phyloP scores from a whole-genome alignment of 2,888 invertebrate genomes.

The Dicyrtoma fusca region DNA sequence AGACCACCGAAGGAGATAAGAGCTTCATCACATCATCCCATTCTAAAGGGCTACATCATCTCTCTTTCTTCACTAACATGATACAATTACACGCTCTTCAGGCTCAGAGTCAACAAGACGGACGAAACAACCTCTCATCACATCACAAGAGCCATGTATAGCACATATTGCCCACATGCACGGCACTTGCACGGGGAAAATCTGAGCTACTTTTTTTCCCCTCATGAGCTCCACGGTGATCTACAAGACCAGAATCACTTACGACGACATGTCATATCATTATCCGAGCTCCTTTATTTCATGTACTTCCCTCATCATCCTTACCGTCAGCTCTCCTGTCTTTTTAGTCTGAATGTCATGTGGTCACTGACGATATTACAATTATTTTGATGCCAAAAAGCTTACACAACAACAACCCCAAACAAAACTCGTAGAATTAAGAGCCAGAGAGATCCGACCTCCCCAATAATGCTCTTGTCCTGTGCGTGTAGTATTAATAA shows the following conservation, averaged over 20 bases:
- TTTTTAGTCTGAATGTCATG: not conserved
- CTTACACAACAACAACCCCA: not conserved
- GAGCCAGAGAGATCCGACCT: too few species aligned
- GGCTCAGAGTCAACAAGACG: slow-evolving; percentile 26
- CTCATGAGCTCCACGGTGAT: not conserved
- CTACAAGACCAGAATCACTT: slow-evolving; percentile 9
- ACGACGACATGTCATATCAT: slow-evolving; percentile 25
- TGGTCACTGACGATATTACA: too few species aligned
- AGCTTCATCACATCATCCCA: slow-evolving; percentile 47
- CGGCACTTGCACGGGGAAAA: not conserved
- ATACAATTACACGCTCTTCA: slow-evolving; percentile 34
- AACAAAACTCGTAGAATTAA: too few species aligned
- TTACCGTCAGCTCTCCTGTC: not conserved
- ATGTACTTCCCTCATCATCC: slow-evolving; percentile 25
- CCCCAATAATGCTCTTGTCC: too few species aligned
- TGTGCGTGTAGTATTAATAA: too few species aligned
- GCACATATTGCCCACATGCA: not conserved
- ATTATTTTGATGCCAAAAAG: too few species aligned
- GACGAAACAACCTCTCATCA: not conserved
- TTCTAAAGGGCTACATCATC: slow-evolving; percentile 27
- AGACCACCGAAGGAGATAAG: slow-evolving; percentile 53
- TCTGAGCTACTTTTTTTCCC: not conserved
- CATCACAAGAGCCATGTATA: not conserved
- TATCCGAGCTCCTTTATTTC: slow-evolving; percentile 23
- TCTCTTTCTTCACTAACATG: slow-evolving; percentile 18